Base-by-base conservation (phyloP, 2,113 vertebrate species). In the Myiozetetes cayanensis region DNA sequence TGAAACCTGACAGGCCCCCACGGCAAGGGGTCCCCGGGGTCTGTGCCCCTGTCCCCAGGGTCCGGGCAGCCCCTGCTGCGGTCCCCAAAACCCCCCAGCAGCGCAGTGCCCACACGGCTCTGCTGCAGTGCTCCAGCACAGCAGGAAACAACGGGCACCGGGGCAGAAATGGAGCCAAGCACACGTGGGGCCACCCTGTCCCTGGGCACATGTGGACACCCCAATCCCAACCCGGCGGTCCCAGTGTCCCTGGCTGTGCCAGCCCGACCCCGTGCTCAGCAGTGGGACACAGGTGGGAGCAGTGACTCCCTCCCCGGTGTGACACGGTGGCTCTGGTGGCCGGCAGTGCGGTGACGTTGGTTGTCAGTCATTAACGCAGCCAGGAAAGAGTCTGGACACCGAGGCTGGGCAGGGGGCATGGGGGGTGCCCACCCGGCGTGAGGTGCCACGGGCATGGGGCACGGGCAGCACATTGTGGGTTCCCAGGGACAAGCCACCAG, bases 391-490 rank as follows among this genome's bases (percentile, higher is more conserved):
- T 44, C 50, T 21, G 1, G 16, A n/a, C 4, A 2, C 15, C 0
- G 18, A 4, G 44, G 10, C 68, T 9, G 55, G 20, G 25, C 44
- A 3, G 43, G 44, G 46, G 16, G 3, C 30, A 16, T 10, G 2
- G 14, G 30, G 14, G 1, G 21, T 66, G 39, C 39, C 39, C 27
- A 28, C 39, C 39, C 28, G 12, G 28, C 3, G 20, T 30, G 62
- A 28, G 19, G 41, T 46, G 9, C 76, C 21, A 49, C 0, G 5
- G 65, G 53, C 22, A 1, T 1, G 2, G 35, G 58, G 23, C 52
- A 7, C n/a, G 1, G 6, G 37, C 4, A 22, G 15, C 11, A 0
- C 33, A 0, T 4, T 2, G 1, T 12, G 41, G 7, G 0, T 6
- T 2, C 17, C n/a, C 65, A 12, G 20, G 58, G 25, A 10, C 24